phyloP scores from a whole-genome alignment of 2,113 vertebrate genomes.

The Puntigrus tetrazona region DNA sequence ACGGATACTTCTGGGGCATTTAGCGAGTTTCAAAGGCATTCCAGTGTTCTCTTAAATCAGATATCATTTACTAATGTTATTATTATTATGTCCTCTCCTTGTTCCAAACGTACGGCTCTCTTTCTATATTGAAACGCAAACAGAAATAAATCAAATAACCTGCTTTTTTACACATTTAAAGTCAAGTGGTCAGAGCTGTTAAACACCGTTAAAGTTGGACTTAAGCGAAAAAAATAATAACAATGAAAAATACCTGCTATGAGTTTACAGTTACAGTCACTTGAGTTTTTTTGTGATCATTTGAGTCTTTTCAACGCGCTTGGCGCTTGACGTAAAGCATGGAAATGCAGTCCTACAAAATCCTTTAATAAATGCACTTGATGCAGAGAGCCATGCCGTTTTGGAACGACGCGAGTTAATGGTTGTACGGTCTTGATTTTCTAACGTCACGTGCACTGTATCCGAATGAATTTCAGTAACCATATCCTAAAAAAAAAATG shows the following conservation, averaged over 20 bases:
- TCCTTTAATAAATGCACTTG: not conserved
- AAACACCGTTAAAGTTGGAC: not conserved
- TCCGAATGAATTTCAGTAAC: not conserved
- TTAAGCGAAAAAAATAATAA: not conserved
- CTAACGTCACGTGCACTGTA: not conserved
- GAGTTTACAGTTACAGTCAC: not conserved
- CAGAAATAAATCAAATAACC: not conserved
- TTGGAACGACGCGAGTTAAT: not conserved
- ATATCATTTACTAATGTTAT: not conserved
- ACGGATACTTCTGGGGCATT: not conserved
- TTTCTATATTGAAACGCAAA: not conserved
- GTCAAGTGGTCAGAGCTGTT: not conserved
- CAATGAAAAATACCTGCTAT: too few species aligned
- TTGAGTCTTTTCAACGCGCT: not conserved
- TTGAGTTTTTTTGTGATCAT: too few species aligned
- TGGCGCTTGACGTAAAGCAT: not conserved
- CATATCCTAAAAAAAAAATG: not conserved
- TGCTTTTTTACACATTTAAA: not conserved
- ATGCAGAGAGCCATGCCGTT: not conserved
- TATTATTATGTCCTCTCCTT: not conserved
- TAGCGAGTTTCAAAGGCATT: not conserved
- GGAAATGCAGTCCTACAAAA: too few species aligned
- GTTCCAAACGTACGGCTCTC: not conserved
- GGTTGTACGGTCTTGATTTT: not conserved
- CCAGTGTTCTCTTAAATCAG: not conserved